These are phyloP conservation scores for Rhineura floridana DNA, from an alignment of 2,113 vertebrate genomes.

Conservation along the genomic window DNA sequence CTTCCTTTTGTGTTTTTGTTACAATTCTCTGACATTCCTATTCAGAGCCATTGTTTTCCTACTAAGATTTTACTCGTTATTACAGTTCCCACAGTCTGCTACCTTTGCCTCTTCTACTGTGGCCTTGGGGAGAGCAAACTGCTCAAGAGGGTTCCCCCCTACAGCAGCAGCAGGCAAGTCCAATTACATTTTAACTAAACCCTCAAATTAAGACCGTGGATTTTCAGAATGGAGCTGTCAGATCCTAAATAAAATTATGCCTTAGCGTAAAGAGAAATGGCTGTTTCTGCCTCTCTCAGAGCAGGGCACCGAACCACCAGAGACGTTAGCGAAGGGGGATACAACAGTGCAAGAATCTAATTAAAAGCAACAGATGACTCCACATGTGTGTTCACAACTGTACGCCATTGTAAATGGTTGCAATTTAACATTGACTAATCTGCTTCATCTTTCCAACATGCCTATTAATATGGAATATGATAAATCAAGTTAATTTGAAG, in stretches of 20 bases:
- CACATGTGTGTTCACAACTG: too few relatives aligned
- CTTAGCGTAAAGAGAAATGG: not conserved
- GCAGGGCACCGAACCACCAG: not conserved
- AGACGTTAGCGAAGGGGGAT: not conserved
- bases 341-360: not conserved
- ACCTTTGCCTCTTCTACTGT: not conserved
- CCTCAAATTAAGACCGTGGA: conserved; percentile 17
- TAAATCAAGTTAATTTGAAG: conserved; percentile 27
- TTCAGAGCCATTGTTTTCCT: too few relatives aligned
- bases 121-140: not conserved
- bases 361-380: not conserved
- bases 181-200: conserved; percentile 11
- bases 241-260: not conserved
- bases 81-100: not conserved
- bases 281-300: not conserved
- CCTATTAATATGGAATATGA: conserved; percentile 44
- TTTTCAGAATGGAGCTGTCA: conserved; percentile 19
- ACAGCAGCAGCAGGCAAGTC: not conserved
- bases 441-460: not conserved
- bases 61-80: not conserved
- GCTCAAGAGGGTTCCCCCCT: too few relatives aligned
- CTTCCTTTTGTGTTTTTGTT: too few relatives aligned
- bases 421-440: not conserved
- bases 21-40: too few relatives aligned
- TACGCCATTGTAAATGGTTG: rapidly evolving